These are phyloP conservation scores for Galeruca laticollis DNA, from an alignment of 2,888 invertebrate species.

Conservation along the genomic window DNA sequence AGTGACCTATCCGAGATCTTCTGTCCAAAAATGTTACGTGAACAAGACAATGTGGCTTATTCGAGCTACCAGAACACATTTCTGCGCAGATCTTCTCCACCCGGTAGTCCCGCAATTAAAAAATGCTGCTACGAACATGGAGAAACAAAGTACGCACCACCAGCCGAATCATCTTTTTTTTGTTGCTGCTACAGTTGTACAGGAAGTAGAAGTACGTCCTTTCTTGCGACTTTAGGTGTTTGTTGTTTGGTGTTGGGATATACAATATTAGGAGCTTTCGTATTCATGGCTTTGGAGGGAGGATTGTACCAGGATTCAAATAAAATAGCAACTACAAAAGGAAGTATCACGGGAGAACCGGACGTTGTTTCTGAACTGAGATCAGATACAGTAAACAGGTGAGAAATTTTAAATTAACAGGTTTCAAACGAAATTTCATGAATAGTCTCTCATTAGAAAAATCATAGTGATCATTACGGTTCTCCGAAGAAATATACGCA, in stretches of 20 bases:
- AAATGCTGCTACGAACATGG: conserved; percentile 63
- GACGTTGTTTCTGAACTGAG: conserved; percentile 70
- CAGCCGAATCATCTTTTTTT: conserved; percentile 60
- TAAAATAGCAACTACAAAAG: conserved; percentile 70
- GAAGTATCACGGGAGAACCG: conserved; percentile 36
- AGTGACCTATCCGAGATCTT: background rate
- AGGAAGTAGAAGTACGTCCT: conserved; percentile 69
- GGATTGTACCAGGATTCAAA: conserved; percentile 63
- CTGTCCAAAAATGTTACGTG: conserved; percentile 53
- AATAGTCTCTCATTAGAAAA: too few relatives aligned
- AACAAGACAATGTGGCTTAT: conserved; percentile 58
- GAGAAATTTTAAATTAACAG: conserved; percentile 9
- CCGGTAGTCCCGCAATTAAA: conserved; percentile 63
- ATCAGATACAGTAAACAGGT: conserved; percentile 77
- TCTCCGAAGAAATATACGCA: too few relatives aligned
- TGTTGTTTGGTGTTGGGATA: conserved; percentile 90
- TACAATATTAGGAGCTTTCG: conserved; percentile 91
- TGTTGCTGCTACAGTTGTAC: conserved; percentile 73
- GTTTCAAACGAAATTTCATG: too few relatives aligned
- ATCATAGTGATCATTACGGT: too few relatives aligned
- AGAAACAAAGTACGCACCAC: conserved; percentile 48
- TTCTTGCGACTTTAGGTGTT: conserved; percentile 83
- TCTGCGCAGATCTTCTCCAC: conserved; percentile 60
- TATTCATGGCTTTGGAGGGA: conserved; percentile 89
- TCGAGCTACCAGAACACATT: conserved; percentile 62